Evolutionary conservation across 2,888 invertebrate species (phyloP).

Genomic region (Lapara coniferarum): DNA sequence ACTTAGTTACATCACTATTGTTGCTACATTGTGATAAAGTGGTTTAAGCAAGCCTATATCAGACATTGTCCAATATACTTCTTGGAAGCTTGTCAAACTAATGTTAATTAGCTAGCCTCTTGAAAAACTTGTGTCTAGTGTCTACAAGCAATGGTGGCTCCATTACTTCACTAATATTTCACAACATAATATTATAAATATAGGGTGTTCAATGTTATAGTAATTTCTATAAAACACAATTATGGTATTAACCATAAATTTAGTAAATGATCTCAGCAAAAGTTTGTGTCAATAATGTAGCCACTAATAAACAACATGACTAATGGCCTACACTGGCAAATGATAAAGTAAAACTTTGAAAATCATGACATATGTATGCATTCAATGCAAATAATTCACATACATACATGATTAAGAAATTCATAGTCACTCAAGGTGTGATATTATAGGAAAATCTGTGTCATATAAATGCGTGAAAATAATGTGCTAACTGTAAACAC

Average conservation of each 20-base stretch:
- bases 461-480: too few relatives aligned
- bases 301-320: not conserved
- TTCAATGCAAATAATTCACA: not conserved
- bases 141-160: not conserved
- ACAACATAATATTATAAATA: not conserved
- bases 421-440: too few relatives aligned
- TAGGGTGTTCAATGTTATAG: too few relatives aligned
- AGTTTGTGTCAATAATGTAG: not conserved
- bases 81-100: constrained; percentile 7
- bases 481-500: too few relatives aligned
- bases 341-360: not conserved
- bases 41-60: constrained; percentile 7
- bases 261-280: not conserved
- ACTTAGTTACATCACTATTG: constrained; percentile 6
- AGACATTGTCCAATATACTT: not conserved
- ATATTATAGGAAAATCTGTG: too few relatives aligned
- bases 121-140: too few relatives aligned
- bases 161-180: too few relatives aligned
- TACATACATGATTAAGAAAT: too few relatives aligned
- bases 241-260: too few relatives aligned
- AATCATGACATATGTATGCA: not conserved
- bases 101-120: not conserved
- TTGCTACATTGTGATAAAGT: constrained; percentile 17
- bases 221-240: too few relatives aligned
- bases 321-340: not conserved